Percentiles rank a stretch among this genome's conserved stretches.
Conservation (phyloP, 2,888 invertebrate species). For the Apodemia mormo region DNA sequence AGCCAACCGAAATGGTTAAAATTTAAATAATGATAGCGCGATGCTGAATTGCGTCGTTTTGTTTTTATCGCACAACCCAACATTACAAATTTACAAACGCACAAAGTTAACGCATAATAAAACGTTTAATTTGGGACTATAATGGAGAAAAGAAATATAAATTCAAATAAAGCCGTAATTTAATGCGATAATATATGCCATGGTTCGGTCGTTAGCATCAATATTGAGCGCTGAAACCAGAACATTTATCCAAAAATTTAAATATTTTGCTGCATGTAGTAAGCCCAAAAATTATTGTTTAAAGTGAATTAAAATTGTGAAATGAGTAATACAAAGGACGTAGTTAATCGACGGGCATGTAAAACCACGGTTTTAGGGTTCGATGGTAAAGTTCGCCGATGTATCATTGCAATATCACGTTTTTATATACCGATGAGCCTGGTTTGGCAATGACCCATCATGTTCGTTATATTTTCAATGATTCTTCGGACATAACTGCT, state of each 20-base stretch:
- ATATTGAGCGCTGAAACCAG: slow-evolving; percentile 14
- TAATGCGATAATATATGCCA: slow-evolving; percentile 11
- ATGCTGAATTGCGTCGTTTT: slow-evolving; percentile 15
- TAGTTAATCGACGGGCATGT: no score
- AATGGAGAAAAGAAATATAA: slow-evolving; percentile 21
- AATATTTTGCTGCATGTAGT: not conserved
- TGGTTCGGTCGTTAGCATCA: slow-evolving; percentile 17
- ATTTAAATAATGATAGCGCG: slow-evolving; percentile 13
- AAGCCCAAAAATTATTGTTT: not conserved
- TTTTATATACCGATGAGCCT: no score
- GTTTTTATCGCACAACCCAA: slow-evolving; percentile 15
- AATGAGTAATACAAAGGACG: not conserved
- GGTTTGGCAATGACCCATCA: no score
- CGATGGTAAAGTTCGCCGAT: no score
- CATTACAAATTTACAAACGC: slow-evolving; percentile 20
- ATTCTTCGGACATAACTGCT: no score
- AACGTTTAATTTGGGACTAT: slow-evolving; percentile 19
- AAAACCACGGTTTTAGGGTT: no score
- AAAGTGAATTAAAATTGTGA: not conserved
- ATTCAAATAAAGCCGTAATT: slow-evolving; percentile 21
- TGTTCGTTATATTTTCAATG: no score
- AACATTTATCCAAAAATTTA: not conserved
- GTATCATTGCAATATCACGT: no score
- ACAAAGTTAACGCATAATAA: slow-evolving; percentile 19
- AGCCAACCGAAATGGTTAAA: slow-evolving; percentile 8